phyloP scores from a whole-genome alignment of 1,140 invertebrate species.

The Conus ventricosus region DNA sequence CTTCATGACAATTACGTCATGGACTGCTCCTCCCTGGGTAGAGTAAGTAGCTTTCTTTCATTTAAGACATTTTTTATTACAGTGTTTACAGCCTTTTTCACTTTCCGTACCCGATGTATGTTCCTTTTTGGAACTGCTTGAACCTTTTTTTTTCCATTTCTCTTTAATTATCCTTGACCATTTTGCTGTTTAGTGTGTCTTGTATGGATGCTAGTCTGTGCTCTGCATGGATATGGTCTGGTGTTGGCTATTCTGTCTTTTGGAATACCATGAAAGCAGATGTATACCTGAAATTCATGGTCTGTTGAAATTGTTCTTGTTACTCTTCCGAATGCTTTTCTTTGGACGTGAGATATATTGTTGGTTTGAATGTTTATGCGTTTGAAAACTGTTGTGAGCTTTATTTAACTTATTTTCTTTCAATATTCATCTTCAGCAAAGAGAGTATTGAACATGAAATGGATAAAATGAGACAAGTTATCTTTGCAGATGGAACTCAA shows the following conservation, averaged over 20 bases:
- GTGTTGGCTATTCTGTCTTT: not conserved
- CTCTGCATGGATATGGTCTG: not conserved
- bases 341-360: not conserved
- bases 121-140: no score
- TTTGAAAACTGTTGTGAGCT: no score
- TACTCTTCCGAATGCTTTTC: not conserved
- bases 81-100: not conserved
- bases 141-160: not conserved
- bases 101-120: not conserved
- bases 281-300: not conserved
- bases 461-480: no score
- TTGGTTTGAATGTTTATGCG: no score
- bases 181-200: not conserved
- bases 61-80: not conserved
- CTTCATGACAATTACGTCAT: not conserved
- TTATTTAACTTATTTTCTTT: no score
- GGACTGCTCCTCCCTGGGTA: not conserved
- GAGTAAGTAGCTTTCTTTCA: not conserved
- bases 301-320: not conserved
- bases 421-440: no score
- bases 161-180: not conserved
- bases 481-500: no score
- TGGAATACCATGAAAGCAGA: not conserved
- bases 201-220: not conserved
- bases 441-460: no score